Evolutionary conservation across 2,888 invertebrate genomes (phyloP).

Genomic region (Agonopterix subpropinquella): DNA sequence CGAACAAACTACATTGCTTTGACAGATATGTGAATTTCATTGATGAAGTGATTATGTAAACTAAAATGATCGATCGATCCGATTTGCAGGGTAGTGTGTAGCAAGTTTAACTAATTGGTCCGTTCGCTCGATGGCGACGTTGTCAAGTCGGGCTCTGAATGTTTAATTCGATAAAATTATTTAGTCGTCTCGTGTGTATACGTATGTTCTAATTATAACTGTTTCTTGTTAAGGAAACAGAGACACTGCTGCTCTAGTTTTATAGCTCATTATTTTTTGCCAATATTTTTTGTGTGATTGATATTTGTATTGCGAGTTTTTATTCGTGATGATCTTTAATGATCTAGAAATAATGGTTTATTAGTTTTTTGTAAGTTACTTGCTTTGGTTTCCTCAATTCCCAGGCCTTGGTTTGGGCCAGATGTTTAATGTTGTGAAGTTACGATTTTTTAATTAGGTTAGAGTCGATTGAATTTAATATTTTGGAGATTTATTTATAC

Average conservation of each 20-base stretch:
- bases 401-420: constrained; percentile 59
- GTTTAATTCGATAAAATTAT: no score
- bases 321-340: constrained; percentile 49
- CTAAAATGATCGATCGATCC: no score
- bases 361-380: constrained; percentile 45
- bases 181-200: no score
- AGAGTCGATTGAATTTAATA: constrained; percentile 16
- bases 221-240: constrained; percentile 43
- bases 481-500: no score
- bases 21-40: no score
- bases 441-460: constrained; percentile 29
- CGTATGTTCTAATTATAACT: constrained; percentile 44
- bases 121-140: no score
- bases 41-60: no score
- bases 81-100: no score
- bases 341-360: constrained; percentile 50
- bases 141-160: no score
- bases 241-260: constrained; percentile 37
- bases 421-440: constrained; percentile 46
- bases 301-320: constrained; percentile 40
- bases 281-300: constrained; percentile 22
- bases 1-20: no score
- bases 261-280: constrained; percentile 37
- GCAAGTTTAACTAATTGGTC: no score
- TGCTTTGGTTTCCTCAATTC: constrained; percentile 55